These are phyloP conservation scores for Lordiphosa stackelbergi DNA, from an alignment of 1,140 invertebrate species.

Conservation along the genomic window DNA sequence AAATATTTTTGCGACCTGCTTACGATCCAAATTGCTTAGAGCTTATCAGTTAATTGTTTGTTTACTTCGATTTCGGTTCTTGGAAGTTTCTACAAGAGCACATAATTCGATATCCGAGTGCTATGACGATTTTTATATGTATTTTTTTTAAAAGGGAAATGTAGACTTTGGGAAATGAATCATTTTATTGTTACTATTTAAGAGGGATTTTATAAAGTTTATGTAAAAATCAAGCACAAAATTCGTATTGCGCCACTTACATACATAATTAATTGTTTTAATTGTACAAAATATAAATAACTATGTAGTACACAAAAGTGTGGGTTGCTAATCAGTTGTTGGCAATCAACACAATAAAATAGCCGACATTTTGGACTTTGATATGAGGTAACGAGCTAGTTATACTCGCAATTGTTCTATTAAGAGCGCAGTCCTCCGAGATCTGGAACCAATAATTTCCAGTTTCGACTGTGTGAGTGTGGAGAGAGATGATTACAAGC, in stretches of 20 bases:
- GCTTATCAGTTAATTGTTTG: constrained; percentile 67
- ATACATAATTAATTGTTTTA: no score
- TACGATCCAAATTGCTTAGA: constrained; percentile 25
- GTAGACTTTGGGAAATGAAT: no score
- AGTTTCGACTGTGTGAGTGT: constrained; percentile 20
- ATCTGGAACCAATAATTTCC: constrained; percentile 24
- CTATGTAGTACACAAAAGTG: constrained; percentile 13
- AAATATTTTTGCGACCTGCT: constrained; percentile 9
- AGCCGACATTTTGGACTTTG: constrained; percentile 31
- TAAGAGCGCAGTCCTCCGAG: constrained; percentile 21
- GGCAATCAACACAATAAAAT: constrained; percentile 40
- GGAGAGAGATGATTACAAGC: neutral
- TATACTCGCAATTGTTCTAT: constrained; percentile 7
- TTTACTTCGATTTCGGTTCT: constrained; percentile 46
- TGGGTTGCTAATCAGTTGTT: constrained; percentile 37
- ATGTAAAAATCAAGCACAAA: no score
- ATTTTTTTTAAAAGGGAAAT: no score
- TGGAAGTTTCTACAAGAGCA: constrained; percentile 18
- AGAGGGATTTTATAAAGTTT: no score
- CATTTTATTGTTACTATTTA: no score
- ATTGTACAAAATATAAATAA: constrained; percentile 22
- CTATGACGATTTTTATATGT: no score
- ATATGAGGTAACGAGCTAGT: constrained; percentile 42
- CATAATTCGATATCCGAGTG: constrained; percentile 15
- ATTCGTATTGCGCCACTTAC: no score